Evolutionary conservation across 1,140 invertebrate genomes (phyloP).

Genomic region (Drosophila rhopaloa): DNA sequence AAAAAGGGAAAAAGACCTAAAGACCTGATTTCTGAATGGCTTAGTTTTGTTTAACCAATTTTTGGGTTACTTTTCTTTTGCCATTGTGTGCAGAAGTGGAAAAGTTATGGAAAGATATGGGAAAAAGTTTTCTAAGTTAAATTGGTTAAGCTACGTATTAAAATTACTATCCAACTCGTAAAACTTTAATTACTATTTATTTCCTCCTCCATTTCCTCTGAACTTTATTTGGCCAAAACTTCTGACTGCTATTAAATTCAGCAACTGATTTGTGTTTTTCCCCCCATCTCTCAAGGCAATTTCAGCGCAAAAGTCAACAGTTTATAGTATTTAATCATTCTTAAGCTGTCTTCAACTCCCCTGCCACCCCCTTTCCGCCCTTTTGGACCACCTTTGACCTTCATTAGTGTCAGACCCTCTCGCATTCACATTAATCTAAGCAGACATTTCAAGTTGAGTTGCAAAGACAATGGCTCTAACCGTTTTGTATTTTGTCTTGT

Average conservation of each 20-base stretch:
- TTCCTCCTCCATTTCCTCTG: constrained; percentile 10
- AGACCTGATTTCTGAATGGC: constrained; percentile 49
- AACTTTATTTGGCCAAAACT: constrained; percentile 14
- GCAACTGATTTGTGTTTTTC: constrained; percentile 15
- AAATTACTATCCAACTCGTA: constrained; percentile 19
- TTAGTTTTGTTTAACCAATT: constrained; percentile 28
- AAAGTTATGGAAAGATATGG: constrained; percentile 37
- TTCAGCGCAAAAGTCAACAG: constrained; percentile 48
- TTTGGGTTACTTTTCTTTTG: constrained; percentile 25
- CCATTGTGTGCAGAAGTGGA: constrained; percentile 41
- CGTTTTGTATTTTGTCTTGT: constrained; percentile 39
- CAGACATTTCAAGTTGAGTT: constrained; percentile 36
- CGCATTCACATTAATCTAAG: constrained; percentile 46
- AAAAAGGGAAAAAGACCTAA: constrained; percentile 34
- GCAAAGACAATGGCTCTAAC: constrained; percentile 45
- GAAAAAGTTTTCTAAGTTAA: constrained; percentile 26
- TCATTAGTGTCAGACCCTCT: constrained; percentile 57
- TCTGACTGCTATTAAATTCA: constrained; percentile 22
- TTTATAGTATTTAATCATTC: constrained; percentile 61
- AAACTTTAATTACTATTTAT: constrained; percentile 38
- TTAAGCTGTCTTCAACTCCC: constrained; percentile 30
- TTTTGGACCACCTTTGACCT: constrained; percentile 45
- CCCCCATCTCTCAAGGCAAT: constrained; percentile 19
- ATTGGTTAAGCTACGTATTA: constrained; percentile 6
- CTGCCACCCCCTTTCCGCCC: constrained; percentile 1